A percentile compares a stretch with the other conserved stretches of the same genome.
Conservation (phyloP, 2,113 vertebrate genomes). For the Riparia riparia region DNA sequence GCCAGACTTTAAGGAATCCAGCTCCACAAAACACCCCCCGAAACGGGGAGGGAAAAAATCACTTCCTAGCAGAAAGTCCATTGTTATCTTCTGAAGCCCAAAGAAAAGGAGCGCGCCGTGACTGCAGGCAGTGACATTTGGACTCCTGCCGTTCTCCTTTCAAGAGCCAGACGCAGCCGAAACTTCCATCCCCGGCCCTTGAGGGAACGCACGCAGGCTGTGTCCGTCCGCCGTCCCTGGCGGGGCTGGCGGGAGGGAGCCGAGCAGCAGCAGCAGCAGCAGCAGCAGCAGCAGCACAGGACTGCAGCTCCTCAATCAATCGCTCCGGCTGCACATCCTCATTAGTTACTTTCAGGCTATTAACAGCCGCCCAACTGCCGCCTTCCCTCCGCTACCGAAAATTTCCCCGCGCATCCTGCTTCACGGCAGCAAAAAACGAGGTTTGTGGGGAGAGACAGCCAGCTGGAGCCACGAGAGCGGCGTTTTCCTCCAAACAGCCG, state of each 20-base stretch:
- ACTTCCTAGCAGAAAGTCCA: slow-evolving; percentile 76
- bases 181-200: slow-evolving; percentile 75
- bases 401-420: slow-evolving; percentile 56
- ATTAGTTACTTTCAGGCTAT: slow-evolving; percentile 85
- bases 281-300: slow-evolving; percentile 65
- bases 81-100: slow-evolving; percentile 72
- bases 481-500: slow-evolving; percentile 19
- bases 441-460: slow-evolving; percentile 53
- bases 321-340: slow-evolving; percentile 84
- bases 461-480: slow-evolving; percentile 65
- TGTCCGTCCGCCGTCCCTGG: slow-evolving; percentile 70
- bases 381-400: slow-evolving; percentile 53
- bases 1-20: slow-evolving; percentile 76
- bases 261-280: slow-evolving; percentile 52
- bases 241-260: slow-evolving; percentile 67
- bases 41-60: slow-evolving; percentile 57
- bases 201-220: slow-evolving; percentile 51
- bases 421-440: slow-evolving; percentile 18
- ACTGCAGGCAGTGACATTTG: slow-evolving; percentile 73
- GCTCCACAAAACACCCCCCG: slow-evolving; percentile 72
- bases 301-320: slow-evolving; percentile 94
- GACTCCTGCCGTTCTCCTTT: slow-evolving; percentile 65
- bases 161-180: slow-evolving; percentile 63
- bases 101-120: slow-evolving; percentile 53
- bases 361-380: slow-evolving; percentile 73